Base-by-base conservation (phyloP, 2,888 invertebrate genomes). In the Aporophyla lueneburgensis region DNA sequence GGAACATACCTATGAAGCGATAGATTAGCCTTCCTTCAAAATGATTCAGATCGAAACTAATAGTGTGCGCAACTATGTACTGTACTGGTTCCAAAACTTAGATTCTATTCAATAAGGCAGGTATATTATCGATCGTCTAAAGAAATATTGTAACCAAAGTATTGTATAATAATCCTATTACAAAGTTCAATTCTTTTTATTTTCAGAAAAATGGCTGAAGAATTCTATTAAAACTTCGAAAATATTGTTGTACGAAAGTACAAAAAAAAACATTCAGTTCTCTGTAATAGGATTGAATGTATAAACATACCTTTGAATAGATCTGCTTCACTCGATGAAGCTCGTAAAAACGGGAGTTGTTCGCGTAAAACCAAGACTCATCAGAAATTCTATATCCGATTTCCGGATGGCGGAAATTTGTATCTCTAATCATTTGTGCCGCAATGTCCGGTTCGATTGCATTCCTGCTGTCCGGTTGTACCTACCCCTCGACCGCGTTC, bases 371-470 rank as follows among this genome's bases (percentile, higher is more conserved):
- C 40, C 12, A 16, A 63, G n/a, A 21, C n/a, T 58, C 53, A 54
- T 80, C 62, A 49, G 62, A 49, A 63, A 80, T 65, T 54, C 63
- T 27, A 58, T 68, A 65, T 58, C 74, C 65, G 58, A 74, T 65
- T 69, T 61, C 54, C 24, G 40, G 21, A 43, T 16, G 16, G 27
- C 59, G 59, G 68, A 63, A 51, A 71, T 73, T 68, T 58, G 63
- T 73, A 69, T 74, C n/a, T 59, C 10, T 43, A 56, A 63, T 46
- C 40, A 53, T 63, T 53, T 71, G 12, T 46, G 46, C 46, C 40
- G 2, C 21, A 59, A 19, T 5, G 62, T 62, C 46, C 43, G 59
- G 53, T n/a, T 24, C 58, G 40, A 79, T 79, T 68, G 62, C 56
- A 80, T 67, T 43, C 53, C 59, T 19, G n/a, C 2, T 27, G n/a